Base-by-base conservation (phyloP, 2,888 invertebrate genomes). In the Lysandra coridon region DNA sequence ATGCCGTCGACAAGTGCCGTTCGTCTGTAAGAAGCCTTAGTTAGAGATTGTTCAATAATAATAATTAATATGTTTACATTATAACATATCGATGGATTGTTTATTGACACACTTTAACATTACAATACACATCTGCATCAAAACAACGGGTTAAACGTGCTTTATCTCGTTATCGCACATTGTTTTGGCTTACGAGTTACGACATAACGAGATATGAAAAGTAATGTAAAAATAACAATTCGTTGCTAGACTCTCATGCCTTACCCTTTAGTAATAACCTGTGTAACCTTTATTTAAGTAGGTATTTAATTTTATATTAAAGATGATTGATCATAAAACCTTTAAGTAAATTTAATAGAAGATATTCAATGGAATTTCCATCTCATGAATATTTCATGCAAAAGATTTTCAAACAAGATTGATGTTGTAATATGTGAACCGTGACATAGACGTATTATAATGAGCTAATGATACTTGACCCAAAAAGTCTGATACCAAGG, bases 401-500 rank as follows among this genome's bases (percentile, higher is more conserved):
- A 33, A 37, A 12, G 17, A 5, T 37, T 69, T 33, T 37, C 5
- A 33, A 33, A 14, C 69, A 14, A 33, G 69, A 33, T 69, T 33
- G 1, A 69, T 33, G 33, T 69, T 14, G 17, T 17, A 69, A 33
- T 33, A 69, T 69, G 33, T 37, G 33, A 33, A 37, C 69, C 69
- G 5, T 69, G 69, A 37, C 33, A 69, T 69, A 69, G 33, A 69
- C 33, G 1, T 69, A 69, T 33, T 53, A 30, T 33, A 76, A 76
- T 57, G 57, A 76, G 53, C 30, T 76, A 33, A 44, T 75, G 30
- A 53, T 49, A 53, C 57, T 76, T 76, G 76, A 53, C 57, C 76
- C 49, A 76, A 76, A 76, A 33, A 57, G 57, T 23, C 30, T 30
- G 33, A 76, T 33, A 76, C 57, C 76, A 76, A 76, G 76, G 76